phyloP scores from a whole-genome alignment of 2,888 invertebrate genomes.

The Fragum sueziense region DNA sequence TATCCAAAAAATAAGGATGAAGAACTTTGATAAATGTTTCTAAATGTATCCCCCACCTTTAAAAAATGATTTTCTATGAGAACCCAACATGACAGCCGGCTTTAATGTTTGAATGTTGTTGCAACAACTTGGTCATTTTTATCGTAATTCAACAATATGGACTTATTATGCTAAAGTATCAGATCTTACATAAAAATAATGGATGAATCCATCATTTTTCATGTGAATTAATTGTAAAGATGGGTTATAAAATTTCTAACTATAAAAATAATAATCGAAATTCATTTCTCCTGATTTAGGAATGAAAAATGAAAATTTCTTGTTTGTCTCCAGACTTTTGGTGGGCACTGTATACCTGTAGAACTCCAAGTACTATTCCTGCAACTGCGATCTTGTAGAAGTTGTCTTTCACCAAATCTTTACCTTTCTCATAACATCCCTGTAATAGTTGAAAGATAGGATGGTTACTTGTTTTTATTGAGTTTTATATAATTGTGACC shows the following conservation, averaged over 20 bases:
- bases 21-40: too few species aligned
- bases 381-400: conserved; percentile 64
- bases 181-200: neutral
- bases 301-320: neutral
- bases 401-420: conserved; percentile 57
- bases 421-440: conserved; percentile 65
- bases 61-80: too few species aligned
- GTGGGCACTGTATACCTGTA: conserved; percentile 56
- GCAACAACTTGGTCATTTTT: too few species aligned
- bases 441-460: conserved; percentile 28
- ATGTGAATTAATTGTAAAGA: neutral
- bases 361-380: conserved; percentile 62
- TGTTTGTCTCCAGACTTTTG: neutral
- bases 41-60: too few species aligned
- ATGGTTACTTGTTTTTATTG: neutral
- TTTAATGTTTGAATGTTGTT: too few species aligned
- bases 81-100: too few species aligned
- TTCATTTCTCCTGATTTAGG: neutral
- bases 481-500: too few species aligned
- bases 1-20: too few species aligned
- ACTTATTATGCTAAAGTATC: too few species aligned
- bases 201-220: neutral
- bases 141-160: too few species aligned
- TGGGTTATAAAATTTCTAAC: neutral
- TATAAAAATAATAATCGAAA: too few species aligned